Conservation (phyloP, 2,113 vertebrate genomes). For the Barbus barbus region DNA sequence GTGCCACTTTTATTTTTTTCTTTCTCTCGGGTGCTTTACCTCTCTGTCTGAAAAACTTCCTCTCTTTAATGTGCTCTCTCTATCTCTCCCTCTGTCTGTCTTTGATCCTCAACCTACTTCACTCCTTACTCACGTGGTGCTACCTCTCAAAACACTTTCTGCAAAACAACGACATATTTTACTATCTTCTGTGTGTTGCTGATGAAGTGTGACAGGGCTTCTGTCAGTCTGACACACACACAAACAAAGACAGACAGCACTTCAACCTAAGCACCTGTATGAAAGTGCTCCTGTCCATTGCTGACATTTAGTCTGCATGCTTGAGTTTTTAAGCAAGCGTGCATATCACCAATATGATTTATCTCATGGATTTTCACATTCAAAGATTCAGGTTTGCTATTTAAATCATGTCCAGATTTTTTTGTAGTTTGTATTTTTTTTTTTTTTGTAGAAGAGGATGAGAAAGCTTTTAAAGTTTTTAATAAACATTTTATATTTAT, state of each 20-base stretch:
- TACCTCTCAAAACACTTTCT: conserved; percentile 56
- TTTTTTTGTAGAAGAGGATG: not conserved
- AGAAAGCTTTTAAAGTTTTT: no score
- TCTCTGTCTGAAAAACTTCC: not conserved
- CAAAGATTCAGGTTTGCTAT: not conserved
- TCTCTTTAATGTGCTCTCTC: not conserved
- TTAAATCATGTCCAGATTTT: not conserved
- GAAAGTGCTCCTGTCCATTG: not conserved
- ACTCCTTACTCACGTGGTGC: conserved; percentile 57
- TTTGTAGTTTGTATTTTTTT: not conserved
- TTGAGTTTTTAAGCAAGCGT: not conserved
- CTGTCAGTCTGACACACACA: conserved; percentile 5
- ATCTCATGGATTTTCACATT: not conserved
- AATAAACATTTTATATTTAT: no score
- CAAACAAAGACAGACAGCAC: not conserved
- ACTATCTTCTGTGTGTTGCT: conserved; percentile 24
- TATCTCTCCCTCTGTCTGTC: conserved; percentile 2
- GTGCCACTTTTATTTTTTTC: conserved; percentile 10
- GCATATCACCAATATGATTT: not conserved
- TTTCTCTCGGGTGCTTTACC: conserved; percentile 9
- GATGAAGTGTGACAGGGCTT: conserved; percentile 52
- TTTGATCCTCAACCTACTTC: conserved; percentile 78
- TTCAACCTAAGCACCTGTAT: not conserved
- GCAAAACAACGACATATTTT: conserved; percentile 61
- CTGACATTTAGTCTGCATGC: not conserved